A percentile compares a stretch with the other conserved stretches of the same genome.
Evolutionary conservation across 2,797 vertebrate genomes (phyloP).

Genomic region (Apodemus agrarius): DNA sequence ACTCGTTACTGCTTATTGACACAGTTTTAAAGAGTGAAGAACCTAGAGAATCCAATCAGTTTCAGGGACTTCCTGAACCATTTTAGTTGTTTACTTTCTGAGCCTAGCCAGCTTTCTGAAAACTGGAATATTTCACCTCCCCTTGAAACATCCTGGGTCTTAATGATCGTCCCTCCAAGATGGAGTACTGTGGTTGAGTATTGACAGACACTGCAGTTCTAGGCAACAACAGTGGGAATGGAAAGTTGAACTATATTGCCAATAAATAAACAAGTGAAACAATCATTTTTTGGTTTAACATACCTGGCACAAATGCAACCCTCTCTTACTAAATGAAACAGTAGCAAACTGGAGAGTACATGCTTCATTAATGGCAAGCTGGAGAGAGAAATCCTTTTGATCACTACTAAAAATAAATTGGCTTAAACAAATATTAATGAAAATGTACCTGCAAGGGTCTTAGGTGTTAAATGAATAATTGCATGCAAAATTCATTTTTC

Average conservation of each 20-base stretch:
- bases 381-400: background rate
- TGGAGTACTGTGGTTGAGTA: background rate
- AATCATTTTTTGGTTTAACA: background rate
- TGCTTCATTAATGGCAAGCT: background rate
- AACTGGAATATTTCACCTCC: background rate
- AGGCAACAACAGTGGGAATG: background rate
- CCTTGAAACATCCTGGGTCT: background rate
- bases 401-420: slow-evolving; percentile 32
- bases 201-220: background rate
- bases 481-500: slow-evolving; percentile 5
- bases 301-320: background rate
- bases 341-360: background rate
- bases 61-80: background rate
- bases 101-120: background rate
- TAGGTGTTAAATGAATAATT: background rate
- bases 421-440: background rate
- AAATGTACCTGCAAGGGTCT: background rate
- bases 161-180: background rate
- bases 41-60: background rate
- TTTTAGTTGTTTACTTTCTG: background rate
- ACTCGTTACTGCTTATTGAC: background rate
- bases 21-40: background rate
- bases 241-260: background rate
- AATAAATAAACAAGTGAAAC: slow-evolving; percentile 25
- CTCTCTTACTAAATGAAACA: slow-evolving; percentile 33